phyloP scores from a whole-genome alignment of 2,113 vertebrate species.

The Tympanuchus pallidicinctus region DNA sequence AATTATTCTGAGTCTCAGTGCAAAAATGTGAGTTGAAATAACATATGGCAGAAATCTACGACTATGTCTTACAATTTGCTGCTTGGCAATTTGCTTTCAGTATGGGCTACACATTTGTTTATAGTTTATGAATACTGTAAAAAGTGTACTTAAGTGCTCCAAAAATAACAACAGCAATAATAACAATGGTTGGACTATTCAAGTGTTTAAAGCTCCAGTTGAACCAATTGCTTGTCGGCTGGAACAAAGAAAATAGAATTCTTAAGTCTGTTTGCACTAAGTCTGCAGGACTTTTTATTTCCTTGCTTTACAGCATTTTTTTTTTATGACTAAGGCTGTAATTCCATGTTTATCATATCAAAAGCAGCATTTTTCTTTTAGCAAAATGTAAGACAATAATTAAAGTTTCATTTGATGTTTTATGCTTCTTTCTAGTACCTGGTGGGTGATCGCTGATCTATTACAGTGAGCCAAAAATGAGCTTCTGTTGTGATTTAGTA shows the following conservation, averaged over 20 bases:
- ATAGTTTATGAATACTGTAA: background rate
- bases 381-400: background rate
- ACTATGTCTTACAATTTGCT: background rate
- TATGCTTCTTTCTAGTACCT: background rate
- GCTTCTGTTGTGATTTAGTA: background rate
- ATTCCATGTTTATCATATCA: background rate
- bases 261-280: background rate
- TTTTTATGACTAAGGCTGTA: background rate
- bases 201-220: background rate
- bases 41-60: background rate
- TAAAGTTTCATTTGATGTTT: background rate
- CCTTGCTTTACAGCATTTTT: background rate
- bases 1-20: background rate
- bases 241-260: background rate
- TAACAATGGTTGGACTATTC: background rate
- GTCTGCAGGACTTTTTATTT: background rate
- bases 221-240: background rate
- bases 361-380: background rate
- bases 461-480: background rate
- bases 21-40: conserved; percentile 13
- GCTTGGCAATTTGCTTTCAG: background rate
- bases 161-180: background rate
- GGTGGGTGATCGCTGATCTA: background rate
- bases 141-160: background rate
- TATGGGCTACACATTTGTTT: background rate